phyloP scores from a whole-genome alignment of 2,797 vertebrate genomes.

The Sebastes jordani region DNA sequence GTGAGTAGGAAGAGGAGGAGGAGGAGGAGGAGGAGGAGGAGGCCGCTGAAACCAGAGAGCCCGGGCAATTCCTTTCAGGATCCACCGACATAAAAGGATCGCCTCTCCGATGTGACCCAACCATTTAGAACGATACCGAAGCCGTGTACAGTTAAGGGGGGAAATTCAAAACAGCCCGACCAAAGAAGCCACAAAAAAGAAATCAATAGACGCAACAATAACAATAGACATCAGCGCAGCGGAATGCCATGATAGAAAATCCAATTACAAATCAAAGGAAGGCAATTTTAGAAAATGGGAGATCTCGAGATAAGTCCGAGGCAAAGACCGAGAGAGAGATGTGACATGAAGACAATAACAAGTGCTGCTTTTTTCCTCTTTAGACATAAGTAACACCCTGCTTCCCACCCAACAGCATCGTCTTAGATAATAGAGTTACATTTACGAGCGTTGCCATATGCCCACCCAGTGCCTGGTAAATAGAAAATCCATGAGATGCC shows the following conservation, averaged over 20 bases:
- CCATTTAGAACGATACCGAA: conserved; percentile 55
- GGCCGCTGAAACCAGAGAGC: conserved; percentile 64
- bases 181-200: conserved; percentile 58
- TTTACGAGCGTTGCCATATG: conserved; percentile 76
- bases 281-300: conserved; percentile 65
- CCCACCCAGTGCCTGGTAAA: conserved; percentile 74
- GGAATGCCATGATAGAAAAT: conserved; percentile 67
- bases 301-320: conserved; percentile 62
- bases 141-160: conserved; percentile 29
- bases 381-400: conserved; percentile 65
- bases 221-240: conserved; percentile 62
- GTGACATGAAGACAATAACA: conserved; percentile 58
- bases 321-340: conserved; percentile 51
- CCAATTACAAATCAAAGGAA: conserved; percentile 74
- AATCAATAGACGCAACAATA: conserved; percentile 74
- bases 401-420: conserved; percentile 58
- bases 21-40: conserved; percentile 32
- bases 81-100: conserved; percentile 55
- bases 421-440: conserved; percentile 71
- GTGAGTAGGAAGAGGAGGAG: conserved; percentile 20
- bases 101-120: conserved; percentile 49
- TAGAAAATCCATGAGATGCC: conserved; percentile 75
- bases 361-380: conserved; percentile 53
- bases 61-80: conserved; percentile 59
- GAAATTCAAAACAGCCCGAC: conserved; percentile 56